Evolutionary conservation across 2,888 invertebrate species (phyloP), one percentile per base, ranked within the genome.

Genomic region (Lasioglossum vierecki): DNA sequence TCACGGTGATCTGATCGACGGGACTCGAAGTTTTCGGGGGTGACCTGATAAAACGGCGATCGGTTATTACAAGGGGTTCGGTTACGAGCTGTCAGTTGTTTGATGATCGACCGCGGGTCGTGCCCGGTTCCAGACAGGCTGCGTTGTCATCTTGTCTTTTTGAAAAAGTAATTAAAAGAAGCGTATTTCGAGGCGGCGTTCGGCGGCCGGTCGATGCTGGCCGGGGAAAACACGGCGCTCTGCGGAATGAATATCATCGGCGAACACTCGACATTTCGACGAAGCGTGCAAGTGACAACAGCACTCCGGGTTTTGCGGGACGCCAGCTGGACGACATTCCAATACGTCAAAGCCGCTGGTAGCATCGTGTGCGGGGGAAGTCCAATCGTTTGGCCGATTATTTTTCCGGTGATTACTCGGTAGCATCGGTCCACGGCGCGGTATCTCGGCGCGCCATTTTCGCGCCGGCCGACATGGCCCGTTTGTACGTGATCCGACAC

Each of bases 251-350:
- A 90, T 89, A 90, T 89, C 83, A 83, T 83, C 85, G 85, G 53
- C 70, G 80, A 46, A 79, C 80, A 84, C 82, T 81, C 80, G 85
- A 89, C 87, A 80, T 89, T 39, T 88, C 90, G 87, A 88, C 88
- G 86, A 75, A 82, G 88, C 85, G 88, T 90, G 90, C 91, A 88
- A 88, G 86, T 90, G 90, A 90, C 90, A 90, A 88, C 88, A 74
- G 88, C 87, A 78, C 84, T 84, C 73, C 70, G 46, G 88, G 83
- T 88, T 90, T 90, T 91, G 90, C 82, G 87, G 88, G 81, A 89
- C 83, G 82, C 82, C 85, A 66, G 75, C 72, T 80, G 85, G 75
- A 83, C 89, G 89, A 88, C 91, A 85, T 89, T 89, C 88, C 91
- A 88, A 91, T 91, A 91, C 85, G 90, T 83, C 90, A 88, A 88